Conservation (phyloP, 1,140 invertebrate species). For the Drosophila pseudoananassae region DNA sequence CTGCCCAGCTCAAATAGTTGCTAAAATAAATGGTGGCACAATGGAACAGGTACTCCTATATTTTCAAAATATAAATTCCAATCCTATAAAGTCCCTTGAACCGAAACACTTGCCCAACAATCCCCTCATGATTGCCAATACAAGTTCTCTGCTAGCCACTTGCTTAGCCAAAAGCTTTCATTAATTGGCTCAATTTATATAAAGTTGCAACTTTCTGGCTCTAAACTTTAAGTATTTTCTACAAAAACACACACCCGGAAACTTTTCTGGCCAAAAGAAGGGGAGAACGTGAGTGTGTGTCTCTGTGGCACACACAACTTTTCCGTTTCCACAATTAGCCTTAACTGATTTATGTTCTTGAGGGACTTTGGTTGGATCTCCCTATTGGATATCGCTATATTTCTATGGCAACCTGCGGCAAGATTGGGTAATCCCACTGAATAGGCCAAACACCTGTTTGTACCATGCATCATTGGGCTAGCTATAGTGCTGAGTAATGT, state of each 20-base stretch:
- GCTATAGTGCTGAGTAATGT: slow-evolving; percentile 65
- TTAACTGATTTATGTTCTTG: slow-evolving; percentile 48
- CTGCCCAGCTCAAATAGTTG: slow-evolving; percentile 28
- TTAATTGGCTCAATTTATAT: slow-evolving; percentile 37
- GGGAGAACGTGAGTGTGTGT: neutral
- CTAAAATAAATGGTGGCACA: slow-evolving; percentile 27
- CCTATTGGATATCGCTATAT: slow-evolving; percentile 28
- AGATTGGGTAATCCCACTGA: slow-evolving; percentile 39
- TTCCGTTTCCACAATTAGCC: slow-evolving; percentile 34
- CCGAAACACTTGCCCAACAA: neutral
- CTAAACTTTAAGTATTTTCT: slow-evolving; percentile 23
- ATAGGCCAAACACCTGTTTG: slow-evolving; percentile 60
- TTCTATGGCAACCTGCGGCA: slow-evolving; percentile 10
- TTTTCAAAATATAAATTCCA: too few relatives aligned
- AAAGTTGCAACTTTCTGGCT: slow-evolving; percentile 22
- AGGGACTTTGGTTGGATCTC: slow-evolving; percentile 27
- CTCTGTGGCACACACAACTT: slow-evolving; percentile 2
- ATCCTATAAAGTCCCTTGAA: neutral
- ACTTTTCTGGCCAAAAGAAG: slow-evolving; percentile 3
- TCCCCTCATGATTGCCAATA: neutral
- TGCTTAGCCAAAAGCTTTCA: slow-evolving; percentile 10
- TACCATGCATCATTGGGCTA: slow-evolving; percentile 65
- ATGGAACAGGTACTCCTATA: slow-evolving; percentile 9
- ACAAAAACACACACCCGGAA: slow-evolving; percentile 12
- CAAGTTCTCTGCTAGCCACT: neutral